Base-by-base conservation (phyloP, 2,113 vertebrate species). In the Plecotus auritus region DNA sequence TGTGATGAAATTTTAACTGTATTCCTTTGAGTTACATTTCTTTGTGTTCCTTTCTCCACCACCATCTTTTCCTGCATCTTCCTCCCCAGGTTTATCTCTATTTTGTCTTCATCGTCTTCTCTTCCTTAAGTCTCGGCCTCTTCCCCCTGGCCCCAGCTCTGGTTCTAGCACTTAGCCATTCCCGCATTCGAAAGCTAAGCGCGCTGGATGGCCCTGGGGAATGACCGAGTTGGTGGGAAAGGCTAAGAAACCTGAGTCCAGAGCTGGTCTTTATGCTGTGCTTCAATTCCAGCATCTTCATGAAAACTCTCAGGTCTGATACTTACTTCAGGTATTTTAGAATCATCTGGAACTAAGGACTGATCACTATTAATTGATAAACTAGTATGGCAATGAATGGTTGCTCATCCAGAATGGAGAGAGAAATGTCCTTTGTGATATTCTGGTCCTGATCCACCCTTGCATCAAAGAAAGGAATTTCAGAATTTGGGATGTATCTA, bases 211-310 rank as follows among this genome's bases (percentile, higher is more conserved):
- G 11, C 9, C 2, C 37, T 8, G 26, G 16, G 2, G 35, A 40
- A 51, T 1, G 40, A 40, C 0, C 5, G 0, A 5, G 14, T n/a
- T 30, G 6, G 4, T 80, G 28, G 9, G 7, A 59, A 30, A 3
- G 28, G 6, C 18, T n/a, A 8, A 72, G 64, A 40, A 74, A 22
- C 5, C 12, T 4, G 30, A 9, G 2, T 20, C 6, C 8, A 78
- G 12, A 37, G 14, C 5, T 32, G 16, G 16, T 14, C 51, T 26
- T 87, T 20, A 40, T 28, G 5, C 9, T 64, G n/a, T 2, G 3
- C 18, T n/a, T 73, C n/a, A 14, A 0, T 30, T 54, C 6, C 2
- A 2, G 11, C 5, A 11, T 11, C 10, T 49, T 1, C 18, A 6
- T 14, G 5, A 10, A 2, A 10, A 18, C 35, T 40, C 1, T 9